These are phyloP conservation scores for Chaunax sp. DNA, from an alignment of 2,797 vertebrate species.

Conservation along the genomic window DNA sequence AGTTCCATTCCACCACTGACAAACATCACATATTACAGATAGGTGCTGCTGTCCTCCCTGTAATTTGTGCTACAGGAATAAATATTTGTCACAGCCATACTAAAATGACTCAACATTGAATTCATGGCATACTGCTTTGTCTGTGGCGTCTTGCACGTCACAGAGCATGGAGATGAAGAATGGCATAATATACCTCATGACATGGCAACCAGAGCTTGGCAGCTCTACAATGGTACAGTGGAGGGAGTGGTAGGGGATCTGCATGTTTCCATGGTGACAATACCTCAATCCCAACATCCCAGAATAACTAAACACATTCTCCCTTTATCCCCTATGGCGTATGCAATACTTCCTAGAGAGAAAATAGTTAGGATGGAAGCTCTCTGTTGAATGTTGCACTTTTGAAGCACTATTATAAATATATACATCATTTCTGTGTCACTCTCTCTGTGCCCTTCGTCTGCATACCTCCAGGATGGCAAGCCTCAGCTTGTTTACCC, in stretches of 20 bases:
- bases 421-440: slow-evolving; percentile 35
- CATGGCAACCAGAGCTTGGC: slow-evolving; percentile 62
- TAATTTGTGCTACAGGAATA: no score
- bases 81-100: slow-evolving; percentile 17
- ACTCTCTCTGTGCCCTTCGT: slow-evolving; percentile 36
- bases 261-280: slow-evolving; percentile 74
- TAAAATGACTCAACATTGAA: slow-evolving; percentile 34
- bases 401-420: slow-evolving; percentile 21
- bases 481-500: slow-evolving; percentile 61
- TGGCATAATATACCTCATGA: slow-evolving; percentile 55
- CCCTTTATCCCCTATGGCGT: slow-evolving; percentile 55
- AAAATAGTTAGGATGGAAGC: slow-evolving; percentile 49
- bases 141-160: slow-evolving; percentile 44
- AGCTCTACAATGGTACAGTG: slow-evolving; percentile 62
- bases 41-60: not conserved
- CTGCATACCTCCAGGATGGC: slow-evolving; percentile 47
- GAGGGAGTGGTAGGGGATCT: slow-evolving; percentile 70
- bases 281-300: slow-evolving; percentile 67
- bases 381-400: slow-evolving; percentile 23
- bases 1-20: not conserved
- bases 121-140: slow-evolving; percentile 42
- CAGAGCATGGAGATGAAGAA: slow-evolving; percentile 40
- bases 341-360: slow-evolving; percentile 63
- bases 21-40: not conserved
- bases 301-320: slow-evolving; percentile 77